Percentiles rank a stretch among this genome's conserved stretches.
phyloP scores from a whole-genome alignment of 2,113 vertebrate species.

The Muntiacus reevesi region DNA sequence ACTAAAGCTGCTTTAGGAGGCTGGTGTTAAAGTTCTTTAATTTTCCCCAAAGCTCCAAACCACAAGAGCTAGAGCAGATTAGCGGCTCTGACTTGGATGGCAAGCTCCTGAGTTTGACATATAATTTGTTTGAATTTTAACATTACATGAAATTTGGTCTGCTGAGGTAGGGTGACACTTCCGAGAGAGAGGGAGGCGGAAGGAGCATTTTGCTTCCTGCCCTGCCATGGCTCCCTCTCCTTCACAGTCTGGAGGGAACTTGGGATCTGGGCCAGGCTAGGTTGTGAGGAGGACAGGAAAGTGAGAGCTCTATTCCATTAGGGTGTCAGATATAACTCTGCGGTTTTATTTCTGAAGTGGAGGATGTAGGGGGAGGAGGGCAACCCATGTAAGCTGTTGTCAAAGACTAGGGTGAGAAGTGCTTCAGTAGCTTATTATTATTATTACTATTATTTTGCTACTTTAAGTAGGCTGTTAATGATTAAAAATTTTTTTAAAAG shows the following conservation, averaged over 20 bases:
- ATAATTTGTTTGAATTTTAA: conserved; percentile 65
- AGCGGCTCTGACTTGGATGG: conserved; percentile 34
- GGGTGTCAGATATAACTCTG: conserved; percentile 1
- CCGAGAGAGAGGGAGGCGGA: not conserved
- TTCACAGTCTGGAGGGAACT: not conserved
- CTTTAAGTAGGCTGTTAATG: not conserved
- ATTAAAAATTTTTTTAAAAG: not conserved
- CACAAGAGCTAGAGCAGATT: conserved; percentile 63
- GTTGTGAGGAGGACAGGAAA: not conserved
- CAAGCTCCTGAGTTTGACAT: conserved; percentile 52
- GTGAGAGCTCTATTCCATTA: not conserved
- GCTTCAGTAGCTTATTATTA: not conserved
- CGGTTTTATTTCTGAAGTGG: not conserved
- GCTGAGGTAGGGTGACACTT: conserved; percentile 47
- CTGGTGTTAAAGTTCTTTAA: conserved; percentile 73
- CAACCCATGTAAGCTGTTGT: not conserved
- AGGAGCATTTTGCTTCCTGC: not conserved
- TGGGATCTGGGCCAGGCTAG: conserved; percentile 27
- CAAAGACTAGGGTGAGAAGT: not conserved
- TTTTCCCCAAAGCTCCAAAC: conserved; percentile 66
- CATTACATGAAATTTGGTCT: conserved; percentile 56
- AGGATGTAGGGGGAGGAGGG: not conserved
- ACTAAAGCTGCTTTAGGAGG: conserved; percentile 57
- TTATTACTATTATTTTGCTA: not conserved
- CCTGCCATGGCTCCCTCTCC: not conserved